These are phyloP conservation scores for Drosophila gunungcola DNA, from an alignment of 1,140 invertebrate genomes.

Conservation along the genomic window DNA sequence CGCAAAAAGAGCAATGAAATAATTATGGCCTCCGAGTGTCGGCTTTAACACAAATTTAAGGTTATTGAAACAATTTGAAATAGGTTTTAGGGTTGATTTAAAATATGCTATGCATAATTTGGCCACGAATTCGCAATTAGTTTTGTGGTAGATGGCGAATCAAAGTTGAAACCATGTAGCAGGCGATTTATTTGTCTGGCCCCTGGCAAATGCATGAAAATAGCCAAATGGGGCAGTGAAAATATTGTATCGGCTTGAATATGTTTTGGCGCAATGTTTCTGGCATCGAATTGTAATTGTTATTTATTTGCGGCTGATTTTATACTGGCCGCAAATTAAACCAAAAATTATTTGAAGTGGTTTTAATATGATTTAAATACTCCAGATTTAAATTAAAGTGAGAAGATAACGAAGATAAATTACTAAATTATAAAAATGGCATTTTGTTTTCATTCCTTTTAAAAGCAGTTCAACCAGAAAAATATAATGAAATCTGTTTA, in stretches of 20 bases:
- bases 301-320: slow-evolving; percentile 79
- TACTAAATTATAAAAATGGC: slow-evolving; percentile 1
- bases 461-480: slow-evolving; percentile 1
- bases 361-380: neutral
- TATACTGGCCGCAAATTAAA: slow-evolving; percentile 45
- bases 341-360: slow-evolving; percentile 22
- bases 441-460: slow-evolving; percentile 8
- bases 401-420: neutral
- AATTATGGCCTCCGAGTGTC: slow-evolving; percentile 35
- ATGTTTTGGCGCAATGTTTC: slow-evolving; percentile 49
- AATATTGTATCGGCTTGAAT: slow-evolving; percentile 57
- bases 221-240: slow-evolving; percentile 19
- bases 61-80: neutral
- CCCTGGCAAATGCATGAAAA: slow-evolving; percentile 50
- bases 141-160: slow-evolving; percentile 54
- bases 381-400: slow-evolving; percentile 1
- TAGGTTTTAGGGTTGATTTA: slow-evolving; percentile 3
- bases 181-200: slow-evolving; percentile 72
- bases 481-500: slow-evolving; percentile 14
- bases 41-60: slow-evolving; percentile 51
- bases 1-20: slow-evolving; percentile 64
- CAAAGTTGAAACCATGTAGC: slow-evolving; percentile 51
- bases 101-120: slow-evolving; percentile 62
- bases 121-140: slow-evolving; percentile 45
- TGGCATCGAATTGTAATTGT: slow-evolving; percentile 68